A percentile compares a stretch with the other conserved stretches of the same genome.
Conservation (phyloP, 2,888 invertebrate species). For the Aspidapion aeneum region DNA sequence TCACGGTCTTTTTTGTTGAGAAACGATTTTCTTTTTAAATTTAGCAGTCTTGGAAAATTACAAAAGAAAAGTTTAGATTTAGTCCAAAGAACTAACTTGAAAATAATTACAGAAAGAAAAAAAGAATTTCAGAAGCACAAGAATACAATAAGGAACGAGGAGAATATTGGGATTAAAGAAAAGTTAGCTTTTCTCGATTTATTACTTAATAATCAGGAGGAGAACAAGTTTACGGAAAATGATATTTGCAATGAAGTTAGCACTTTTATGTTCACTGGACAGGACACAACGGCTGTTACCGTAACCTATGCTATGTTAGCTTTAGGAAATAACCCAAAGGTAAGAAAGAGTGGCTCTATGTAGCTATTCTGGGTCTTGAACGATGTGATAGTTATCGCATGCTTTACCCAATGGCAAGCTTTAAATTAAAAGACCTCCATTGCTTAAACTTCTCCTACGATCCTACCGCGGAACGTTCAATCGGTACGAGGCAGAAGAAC, state of each 20-base stretch:
- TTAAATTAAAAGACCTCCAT: no score
- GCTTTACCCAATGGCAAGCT: no score
- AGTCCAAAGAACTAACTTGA: neutral
- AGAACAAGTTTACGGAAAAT: slow-evolving; percentile 37
- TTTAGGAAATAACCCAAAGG: slow-evolving; percentile 42
- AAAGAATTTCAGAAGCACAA: neutral
- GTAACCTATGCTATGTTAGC: slow-evolving; percentile 42
- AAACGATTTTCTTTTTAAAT: no score
- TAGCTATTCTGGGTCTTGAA: no score
- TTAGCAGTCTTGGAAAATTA: no score
- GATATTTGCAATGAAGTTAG: slow-evolving; percentile 47
- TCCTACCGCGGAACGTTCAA: no score
- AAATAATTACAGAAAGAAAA: slow-evolving; percentile 1
- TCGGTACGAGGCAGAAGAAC: no score
- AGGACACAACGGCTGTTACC: slow-evolving; percentile 45
- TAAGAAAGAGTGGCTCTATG: no score
- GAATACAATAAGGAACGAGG: slow-evolving; percentile 15
- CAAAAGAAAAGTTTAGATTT: no score
- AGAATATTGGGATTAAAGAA: slow-evolving; percentile 32
- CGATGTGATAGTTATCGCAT: no score
- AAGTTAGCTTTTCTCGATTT: slow-evolving; percentile 43
- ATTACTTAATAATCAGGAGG: slow-evolving; percentile 32
- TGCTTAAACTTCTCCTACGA: no score
- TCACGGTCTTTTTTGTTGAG: no score
- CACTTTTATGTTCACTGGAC: slow-evolving; percentile 47